Evolutionary conservation across 1,140 invertebrate species (phyloP), one percentile per base, ranked within the genome.

Genomic region (Caenorhabditis tropicalis): DNA sequence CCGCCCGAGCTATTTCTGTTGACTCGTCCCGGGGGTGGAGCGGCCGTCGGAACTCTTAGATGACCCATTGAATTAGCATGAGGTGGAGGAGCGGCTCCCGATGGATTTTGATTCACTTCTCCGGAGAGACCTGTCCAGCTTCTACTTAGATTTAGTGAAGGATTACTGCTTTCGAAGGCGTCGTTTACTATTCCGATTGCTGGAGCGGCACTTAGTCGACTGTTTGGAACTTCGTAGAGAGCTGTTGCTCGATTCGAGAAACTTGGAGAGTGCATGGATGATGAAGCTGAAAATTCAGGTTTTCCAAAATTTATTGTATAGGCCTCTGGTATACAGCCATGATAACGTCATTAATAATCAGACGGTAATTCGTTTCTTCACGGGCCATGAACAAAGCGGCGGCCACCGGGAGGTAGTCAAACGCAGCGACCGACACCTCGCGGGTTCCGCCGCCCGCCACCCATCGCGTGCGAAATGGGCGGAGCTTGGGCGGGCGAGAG

Each of bases 321-420:
- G 65, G 65, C 65, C 65, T 74, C 65, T 74, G 65, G 19, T 74
- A 43, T 74, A 74, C 65, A 74, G 65, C 65, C 65, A 43, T 74
- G 9, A 15, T 74, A 43, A 12, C 65, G 65, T 74, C 65, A 74
- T 46, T 9, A 9, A 19, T 43, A 43, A 43, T 74, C 33, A 43
- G 65, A 74, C 65, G 65, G 65, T 74, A 74, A 74, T 74, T 74
- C 36, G 9, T 15, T 39, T 74, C 65, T 74, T 74, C 65, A 74
- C 21, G 36, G 65, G 65, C 65, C 65, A 43, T 43, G 31, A 21
- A 6, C 21, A 15, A 12, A 10, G 21, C 7, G 53, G 24, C 53
- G 24, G 12, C 53, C 9, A 10, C 53, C 21, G 53, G 5, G 53
- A 27, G 12, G 58, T 65, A 65, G 36, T 43, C 15, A 19, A 27